Evolutionary conservation across 2,888 invertebrate genomes (phyloP).

Genomic region (Drosophila mimica): DNA sequence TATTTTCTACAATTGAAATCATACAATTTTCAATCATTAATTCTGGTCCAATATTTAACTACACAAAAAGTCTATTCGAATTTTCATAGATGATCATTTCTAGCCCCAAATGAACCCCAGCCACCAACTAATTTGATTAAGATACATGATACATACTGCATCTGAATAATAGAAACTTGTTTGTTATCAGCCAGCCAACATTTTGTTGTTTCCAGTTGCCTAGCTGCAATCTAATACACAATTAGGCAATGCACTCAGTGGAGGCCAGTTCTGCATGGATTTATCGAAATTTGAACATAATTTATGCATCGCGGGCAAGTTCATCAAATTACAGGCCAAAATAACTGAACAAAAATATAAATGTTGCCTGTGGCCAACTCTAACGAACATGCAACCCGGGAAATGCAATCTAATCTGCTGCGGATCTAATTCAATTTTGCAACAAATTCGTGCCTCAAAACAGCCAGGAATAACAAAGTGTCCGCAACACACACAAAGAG

Average conservation of each 20-base stretch:
- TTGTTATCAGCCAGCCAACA: constrained; percentile 3
- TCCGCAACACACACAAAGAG: constrained; percentile 45
- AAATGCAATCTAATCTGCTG: constrained; percentile 79
- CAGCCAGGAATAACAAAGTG: constrained; percentile 20
- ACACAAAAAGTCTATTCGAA: not conserved
- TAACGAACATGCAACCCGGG: constrained; percentile 41
- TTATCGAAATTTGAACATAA: constrained; percentile 60
- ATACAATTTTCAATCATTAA: not conserved
- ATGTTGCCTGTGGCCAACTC: constrained; percentile 43
- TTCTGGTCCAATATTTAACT: not conserved
- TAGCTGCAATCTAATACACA: not conserved
- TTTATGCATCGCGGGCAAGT: constrained; percentile 66
- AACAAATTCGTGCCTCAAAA: constrained; percentile 69
- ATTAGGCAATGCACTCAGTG: not conserved
- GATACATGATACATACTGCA: not conserved
- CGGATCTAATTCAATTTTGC: constrained; percentile 77
- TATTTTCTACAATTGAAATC: not conserved
- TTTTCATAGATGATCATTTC: not conserved
- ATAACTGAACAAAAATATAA: constrained; percentile 47
- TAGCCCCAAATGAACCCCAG: not conserved
- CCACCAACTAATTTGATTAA: not conserved
- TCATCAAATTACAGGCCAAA: constrained; percentile 74
- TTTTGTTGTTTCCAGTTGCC: not conserved
- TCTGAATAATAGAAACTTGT: not conserved
- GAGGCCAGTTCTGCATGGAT: not conserved